A percentile compares a stretch with the other conserved stretches of the same genome.
These are phyloP conservation scores for Lacanobia oleracea DNA, from an alignment of 2,888 invertebrate genomes.

Conservation along the genomic window DNA sequence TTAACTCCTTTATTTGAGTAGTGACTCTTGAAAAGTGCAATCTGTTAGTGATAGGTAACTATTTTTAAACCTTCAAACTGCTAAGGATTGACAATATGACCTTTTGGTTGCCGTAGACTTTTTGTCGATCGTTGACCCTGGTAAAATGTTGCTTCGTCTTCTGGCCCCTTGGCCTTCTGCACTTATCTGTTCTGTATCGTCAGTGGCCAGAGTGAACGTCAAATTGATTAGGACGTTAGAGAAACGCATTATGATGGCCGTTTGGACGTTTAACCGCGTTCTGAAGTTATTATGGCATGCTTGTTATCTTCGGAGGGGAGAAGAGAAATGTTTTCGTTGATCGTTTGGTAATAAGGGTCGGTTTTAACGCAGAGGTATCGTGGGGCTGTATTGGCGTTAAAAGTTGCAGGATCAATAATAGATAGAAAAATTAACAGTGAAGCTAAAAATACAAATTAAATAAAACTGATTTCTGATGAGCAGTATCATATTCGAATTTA, in stretches of 20 bases:
- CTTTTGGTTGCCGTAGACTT: background rate
- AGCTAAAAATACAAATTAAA: background rate
- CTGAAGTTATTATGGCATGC: slow-evolving; percentile 24
- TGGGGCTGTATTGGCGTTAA: background rate
- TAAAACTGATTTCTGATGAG: background rate
- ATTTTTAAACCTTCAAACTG: too few species aligned
- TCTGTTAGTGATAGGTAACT: too few species aligned
- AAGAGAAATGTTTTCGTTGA: background rate
- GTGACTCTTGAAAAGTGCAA: background rate
- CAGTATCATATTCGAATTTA: background rate
- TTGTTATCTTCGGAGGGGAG: slow-evolving; percentile 9
- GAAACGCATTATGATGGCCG: slow-evolving; percentile 38
- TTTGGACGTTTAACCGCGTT: slow-evolving; percentile 32
- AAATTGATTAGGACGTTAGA: slow-evolving; percentile 60
- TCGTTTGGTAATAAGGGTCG: slow-evolving; percentile 4
- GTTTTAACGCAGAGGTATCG: background rate
- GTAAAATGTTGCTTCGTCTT: background rate
- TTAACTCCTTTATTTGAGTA: background rate
- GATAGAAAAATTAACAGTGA: background rate
- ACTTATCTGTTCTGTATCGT: background rate
- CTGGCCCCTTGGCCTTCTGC: background rate
- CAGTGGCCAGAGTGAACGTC: slow-evolving; percentile 42
- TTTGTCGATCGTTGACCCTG: background rate
- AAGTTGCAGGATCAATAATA: background rate
- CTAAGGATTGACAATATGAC: too few species aligned